Base-by-base conservation (phyloP, 2,888 invertebrate species). In the Neelides folsomi region DNA sequence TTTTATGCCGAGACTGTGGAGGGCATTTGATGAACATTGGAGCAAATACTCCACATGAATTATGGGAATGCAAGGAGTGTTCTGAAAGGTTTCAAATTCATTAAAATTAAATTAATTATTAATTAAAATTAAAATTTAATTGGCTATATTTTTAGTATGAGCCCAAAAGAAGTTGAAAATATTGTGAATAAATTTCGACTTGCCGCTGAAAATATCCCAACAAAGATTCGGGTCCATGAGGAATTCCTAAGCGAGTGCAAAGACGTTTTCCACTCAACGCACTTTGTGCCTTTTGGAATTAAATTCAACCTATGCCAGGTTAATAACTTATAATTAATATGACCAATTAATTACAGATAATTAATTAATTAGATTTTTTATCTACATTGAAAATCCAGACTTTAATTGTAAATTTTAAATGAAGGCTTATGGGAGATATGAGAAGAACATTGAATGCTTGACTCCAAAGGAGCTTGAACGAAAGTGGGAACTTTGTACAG, bases 271-370 rank as follows among this genome's bases (percentile, higher is more conserved):
- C 59, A 60, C 38, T 52, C 56, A 5, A 62, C 53, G 34, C 61
- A 63, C 47, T 63, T 53, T 40, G 56, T 63, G 18, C 56, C 59
- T 5, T 42, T 62, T 10, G 58, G 46, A 39, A 54, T 63, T 4
- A 63, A 63, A 43, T 63, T 55, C 40, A 53, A 45, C 35, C 49
- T 62, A 8, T 60, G 61, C 40, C 53, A 56, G 57, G 51, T 54
- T 20, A 38, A 16, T 47, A 5, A 27, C n/a, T 6, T 47, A 41
- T 43, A 36, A 16, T 34, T 12, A 42, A 12, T 10, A 27, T 36
- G 34, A 16, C 15, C 15, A 18, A 12, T 12, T 18, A n/a, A n/a
- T n/a, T n/a, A n/a, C n/a, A n/a, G n/a, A n/a, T n/a, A n/a, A n/a
- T n/a, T n/a, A n/a, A n/a, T n/a, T n/a, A n/a, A n/a, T n/a, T n/a